Base-by-base conservation (phyloP, 2,888 invertebrate genomes). In the Sphecodes monilicornis region DNA sequence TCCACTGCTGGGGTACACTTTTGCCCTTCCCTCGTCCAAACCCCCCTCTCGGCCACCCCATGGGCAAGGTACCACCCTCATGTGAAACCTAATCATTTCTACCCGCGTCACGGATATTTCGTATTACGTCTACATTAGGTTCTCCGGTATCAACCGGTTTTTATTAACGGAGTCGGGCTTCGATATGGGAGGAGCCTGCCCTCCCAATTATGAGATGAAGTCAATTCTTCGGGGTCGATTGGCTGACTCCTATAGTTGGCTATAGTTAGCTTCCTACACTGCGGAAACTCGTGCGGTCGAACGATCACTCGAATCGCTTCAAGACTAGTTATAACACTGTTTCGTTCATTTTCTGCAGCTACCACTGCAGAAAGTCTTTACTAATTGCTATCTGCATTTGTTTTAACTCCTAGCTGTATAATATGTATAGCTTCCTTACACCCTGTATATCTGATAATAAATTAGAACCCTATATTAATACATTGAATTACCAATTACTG, bases 11-110 rank as follows among this genome's bases (percentile, higher is more conserved):
- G 60, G 50, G 50, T 80, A 76, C 82, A 66, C 74, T 72, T 41
- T 74, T 66, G 75, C 54, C 72, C 68, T n/a, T 39, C n/a, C 68
- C 68, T 39, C 39, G 68, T 3, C n/a, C 54, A 11, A 54, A n/a
- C 54, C n/a, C n/a, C 32, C 10, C 36, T 18, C 32, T 22, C 10
- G 32, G 32, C 32, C 18, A 66, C 66, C 66, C 66, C 66, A 32
- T 36, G 18, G 54, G 66, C 66, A 66, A 66, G 68, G 76, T 83
- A 71, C 76, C 80, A 80, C 88, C 91, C 91, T 89, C 83, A 89
- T 89, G 89, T 94, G 94, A 93, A 94, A 94, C 92, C 91, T 91
- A 93, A 94, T 94, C 93, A 93, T 92, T 91, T 92, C 92, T 91
- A 88, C 89, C 86, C 80, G 85, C 90, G 89, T 90, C 89, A 90